phyloP scores from a whole-genome alignment of 1,140 invertebrate species.

The Drosophila quadrilineata region DNA sequence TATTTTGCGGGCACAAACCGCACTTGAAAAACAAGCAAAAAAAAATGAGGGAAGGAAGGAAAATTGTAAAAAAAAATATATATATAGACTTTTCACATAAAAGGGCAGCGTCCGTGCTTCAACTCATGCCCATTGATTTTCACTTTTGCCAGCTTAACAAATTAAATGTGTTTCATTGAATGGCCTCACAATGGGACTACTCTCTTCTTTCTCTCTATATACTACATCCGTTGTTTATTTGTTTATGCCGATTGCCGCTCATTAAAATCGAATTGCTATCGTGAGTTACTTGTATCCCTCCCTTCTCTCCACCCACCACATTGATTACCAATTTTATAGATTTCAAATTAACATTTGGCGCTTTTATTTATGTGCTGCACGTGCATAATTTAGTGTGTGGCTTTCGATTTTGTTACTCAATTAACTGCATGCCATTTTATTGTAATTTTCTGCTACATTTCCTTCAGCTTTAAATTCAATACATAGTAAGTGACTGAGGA shows the following conservation, averaged over 20 bases:
- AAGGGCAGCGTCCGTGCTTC: constrained; percentile 19
- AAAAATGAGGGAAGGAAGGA: constrained; percentile 21
- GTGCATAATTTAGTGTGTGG: constrained; percentile 42
- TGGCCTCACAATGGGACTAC: constrained; percentile 12
- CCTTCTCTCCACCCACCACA: background rate
- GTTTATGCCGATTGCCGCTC: constrained; percentile 67
- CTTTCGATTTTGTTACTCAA: constrained; percentile 5
- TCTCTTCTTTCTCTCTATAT: no score
- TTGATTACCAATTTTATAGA: constrained; percentile 6
- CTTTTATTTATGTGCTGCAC: constrained; percentile 35
- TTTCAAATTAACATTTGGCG: constrained; percentile 27
- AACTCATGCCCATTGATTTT: constrained; percentile 42
- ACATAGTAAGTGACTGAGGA: no score
- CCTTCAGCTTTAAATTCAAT: no score
- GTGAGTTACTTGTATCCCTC: no score
- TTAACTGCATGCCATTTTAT: background rate
- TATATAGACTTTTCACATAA: constrained; percentile 31
- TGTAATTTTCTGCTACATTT: background rate
- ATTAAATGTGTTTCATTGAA: constrained; percentile 49
- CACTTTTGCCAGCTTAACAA: constrained; percentile 60
- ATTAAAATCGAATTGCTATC: constrained; percentile 71
- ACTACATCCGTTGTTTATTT: constrained; percentile 59
- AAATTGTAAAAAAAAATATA: constrained; percentile 21
- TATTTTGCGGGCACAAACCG: constrained; percentile 70
- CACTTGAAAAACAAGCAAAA: constrained; percentile 62